Evolutionary conservation across 2,113 vertebrate genomes (phyloP).

Genomic region (Dermatemys mawii): DNA sequence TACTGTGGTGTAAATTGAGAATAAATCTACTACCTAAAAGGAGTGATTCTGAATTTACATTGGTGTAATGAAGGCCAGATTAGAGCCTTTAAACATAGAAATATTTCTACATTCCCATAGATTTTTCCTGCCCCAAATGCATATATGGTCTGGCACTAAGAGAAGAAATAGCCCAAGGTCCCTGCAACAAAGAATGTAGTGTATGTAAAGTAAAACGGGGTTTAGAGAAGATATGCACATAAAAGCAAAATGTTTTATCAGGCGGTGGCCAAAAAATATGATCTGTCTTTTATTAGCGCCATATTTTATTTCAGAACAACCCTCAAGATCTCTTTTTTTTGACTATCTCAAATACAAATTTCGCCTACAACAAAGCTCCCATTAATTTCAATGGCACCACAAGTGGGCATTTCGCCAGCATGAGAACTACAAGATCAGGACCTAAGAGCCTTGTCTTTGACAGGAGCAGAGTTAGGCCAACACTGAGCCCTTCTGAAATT

Average conservation of each 20-base stretch:
- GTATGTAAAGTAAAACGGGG: rapidly evolving
- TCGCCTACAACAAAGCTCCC: not conserved
- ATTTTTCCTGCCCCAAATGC: no score
- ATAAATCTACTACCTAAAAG: not conserved
- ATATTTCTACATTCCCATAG: not conserved
- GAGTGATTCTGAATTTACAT: not conserved
- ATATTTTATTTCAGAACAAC: not conserved
- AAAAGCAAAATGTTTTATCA: rapidly evolving
- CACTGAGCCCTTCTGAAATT: not conserved
- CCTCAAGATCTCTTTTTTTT: rapidly evolving
- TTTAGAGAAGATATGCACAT: rapidly evolving
- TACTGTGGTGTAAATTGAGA: not conserved
- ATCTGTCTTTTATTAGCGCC: rapidly evolving
- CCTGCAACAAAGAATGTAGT: not conserved
- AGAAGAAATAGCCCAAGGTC: rapidly evolving
- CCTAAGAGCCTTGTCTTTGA: rapidly evolving
- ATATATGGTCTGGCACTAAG: rapidly evolving
- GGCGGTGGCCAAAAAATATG: rapidly evolving
- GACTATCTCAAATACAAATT: rapidly evolving
- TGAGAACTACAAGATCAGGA: rapidly evolving
- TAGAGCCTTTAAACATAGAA: not conserved
- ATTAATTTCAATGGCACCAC: rapidly evolving
- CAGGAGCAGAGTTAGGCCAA: not conserved
- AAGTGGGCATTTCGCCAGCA: not conserved
- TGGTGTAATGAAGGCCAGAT: not conserved